Percentiles rank a stretch among this genome's conserved stretches.
These are phyloP conservation scores for Eurosta solidaginis DNA, from an alignment of 1,140 invertebrate species.

Conservation along the genomic window DNA sequence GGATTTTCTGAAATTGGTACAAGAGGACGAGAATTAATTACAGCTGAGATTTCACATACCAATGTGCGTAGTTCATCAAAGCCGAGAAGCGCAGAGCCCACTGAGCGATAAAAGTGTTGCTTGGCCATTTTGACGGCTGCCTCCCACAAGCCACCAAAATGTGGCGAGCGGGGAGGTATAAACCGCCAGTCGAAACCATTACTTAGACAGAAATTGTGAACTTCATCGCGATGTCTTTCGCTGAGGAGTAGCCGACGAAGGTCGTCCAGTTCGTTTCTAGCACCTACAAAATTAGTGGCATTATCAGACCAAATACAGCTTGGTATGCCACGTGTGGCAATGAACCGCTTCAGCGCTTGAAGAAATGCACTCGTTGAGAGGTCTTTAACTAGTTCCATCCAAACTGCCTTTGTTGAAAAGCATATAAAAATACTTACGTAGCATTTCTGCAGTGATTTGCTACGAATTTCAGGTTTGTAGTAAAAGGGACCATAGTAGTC, in stretches of 20 bases:
- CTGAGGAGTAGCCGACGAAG: background rate
- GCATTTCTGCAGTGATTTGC: constrained; percentile 34
- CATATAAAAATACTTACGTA: constrained; percentile 30
- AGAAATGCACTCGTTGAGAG: too few relatives aligned
- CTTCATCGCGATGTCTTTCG: background rate
- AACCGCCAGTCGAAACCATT: constrained; percentile 44
- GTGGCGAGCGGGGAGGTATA: constrained; percentile 43
- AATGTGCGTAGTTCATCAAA: background rate
- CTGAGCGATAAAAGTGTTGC: constrained; percentile 44
- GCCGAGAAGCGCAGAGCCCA: constrained; percentile 35
- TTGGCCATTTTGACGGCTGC: too few relatives aligned
- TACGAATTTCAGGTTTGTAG: background rate
- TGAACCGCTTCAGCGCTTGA: constrained; percentile 39
- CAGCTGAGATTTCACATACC: background rate
- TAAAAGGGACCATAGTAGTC: background rate
- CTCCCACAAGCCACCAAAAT: constrained; percentile 47
- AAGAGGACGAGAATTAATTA: background rate
- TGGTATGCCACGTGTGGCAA: constrained; percentile 32
- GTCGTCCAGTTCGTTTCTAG: too few relatives aligned
- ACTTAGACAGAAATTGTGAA: constrained; percentile 6
- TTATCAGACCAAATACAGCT: constrained; percentile 38
- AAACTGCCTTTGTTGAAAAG: background rate
- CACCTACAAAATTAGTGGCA: too few relatives aligned
- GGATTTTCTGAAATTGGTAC: background rate
- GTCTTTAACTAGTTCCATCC: too few relatives aligned